Evolutionary conservation across 2,888 invertebrate species (phyloP).

Genomic region (Epinotia bilunana): DNA sequence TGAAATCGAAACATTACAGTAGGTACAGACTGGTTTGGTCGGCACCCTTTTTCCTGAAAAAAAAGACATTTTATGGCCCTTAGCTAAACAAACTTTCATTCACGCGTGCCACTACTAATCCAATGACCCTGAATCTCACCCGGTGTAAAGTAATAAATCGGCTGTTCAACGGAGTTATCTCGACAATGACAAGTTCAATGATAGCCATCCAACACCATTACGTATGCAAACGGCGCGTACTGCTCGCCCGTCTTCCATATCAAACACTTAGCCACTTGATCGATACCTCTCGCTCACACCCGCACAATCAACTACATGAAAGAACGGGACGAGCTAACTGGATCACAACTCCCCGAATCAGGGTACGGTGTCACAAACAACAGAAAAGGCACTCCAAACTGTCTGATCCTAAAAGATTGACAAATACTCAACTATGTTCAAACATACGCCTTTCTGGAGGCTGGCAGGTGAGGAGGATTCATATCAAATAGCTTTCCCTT

Average conservation of each 20-base stretch:
- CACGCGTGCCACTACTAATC: conserved; percentile 8
- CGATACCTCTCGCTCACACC: conserved; percentile 61
- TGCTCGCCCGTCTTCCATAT: conserved; percentile 72
- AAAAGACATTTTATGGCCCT: neutral
- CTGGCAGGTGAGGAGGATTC: conserved; percentile 66
- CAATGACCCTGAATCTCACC: conserved; percentile 6
- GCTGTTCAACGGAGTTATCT: conserved; percentile 62
- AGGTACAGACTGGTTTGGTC: neutral
- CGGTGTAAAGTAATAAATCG: conserved; percentile 29
- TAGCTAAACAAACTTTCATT: neutral
- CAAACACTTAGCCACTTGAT: conserved; percentile 67
- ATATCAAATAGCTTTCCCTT: conserved; percentile 84
- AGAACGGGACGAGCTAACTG: conserved; percentile 65
- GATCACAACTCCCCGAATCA: conserved; percentile 72
- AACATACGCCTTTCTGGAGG: conserved; percentile 70
- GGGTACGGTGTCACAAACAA: conserved; percentile 83
- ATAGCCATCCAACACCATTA: conserved; percentile 67
- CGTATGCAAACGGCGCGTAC: conserved; percentile 72
- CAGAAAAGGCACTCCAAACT: conserved; percentile 75
- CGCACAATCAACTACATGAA: conserved; percentile 41
- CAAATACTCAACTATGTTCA: conserved; percentile 53
- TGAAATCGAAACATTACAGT: no score
- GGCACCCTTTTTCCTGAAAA: neutral
- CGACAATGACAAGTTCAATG: conserved; percentile 75
- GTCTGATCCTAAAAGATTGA: conserved; percentile 65